Evolutionary conservation across 1,140 invertebrate species (phyloP).

Genomic region (Triops longicaudatus): DNA sequence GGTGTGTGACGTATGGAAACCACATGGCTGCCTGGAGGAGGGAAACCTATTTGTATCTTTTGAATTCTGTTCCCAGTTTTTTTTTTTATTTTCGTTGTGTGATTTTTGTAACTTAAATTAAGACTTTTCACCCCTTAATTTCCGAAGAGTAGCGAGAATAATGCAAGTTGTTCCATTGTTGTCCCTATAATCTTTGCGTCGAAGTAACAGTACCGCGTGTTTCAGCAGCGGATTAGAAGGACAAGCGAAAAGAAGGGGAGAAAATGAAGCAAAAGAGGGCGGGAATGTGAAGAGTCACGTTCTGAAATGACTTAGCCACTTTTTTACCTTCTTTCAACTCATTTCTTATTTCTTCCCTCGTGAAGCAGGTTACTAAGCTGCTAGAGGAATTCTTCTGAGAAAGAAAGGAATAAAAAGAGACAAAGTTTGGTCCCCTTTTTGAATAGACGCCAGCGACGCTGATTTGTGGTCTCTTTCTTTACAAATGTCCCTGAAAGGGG

Average conservation of each 20-base stretch:
- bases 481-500: neutral
- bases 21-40: neutral
- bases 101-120: too few species aligned
- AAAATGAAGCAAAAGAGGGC: neutral
- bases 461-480: slow-evolving; percentile 3
- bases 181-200: too few species aligned
- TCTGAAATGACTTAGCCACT: neutral
- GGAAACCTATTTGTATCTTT: neutral
- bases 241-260: neutral
- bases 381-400: too few species aligned
- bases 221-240: neutral
- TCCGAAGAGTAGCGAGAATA: too few species aligned
- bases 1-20: neutral
- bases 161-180: too few species aligned
- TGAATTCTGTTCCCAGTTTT: too few species aligned
- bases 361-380: too few species aligned
- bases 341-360: neutral
- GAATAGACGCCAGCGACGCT: slow-evolving; percentile 8
- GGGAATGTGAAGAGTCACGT: slow-evolving; percentile 14
- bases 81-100: too few species aligned
- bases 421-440: neutral
- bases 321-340: neutral
- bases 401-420: neutral
- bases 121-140: too few species aligned
- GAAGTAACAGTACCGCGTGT: too few species aligned